Base-by-base conservation (phyloP, 2,888 invertebrate species). In the Acleris holmiana region DNA sequence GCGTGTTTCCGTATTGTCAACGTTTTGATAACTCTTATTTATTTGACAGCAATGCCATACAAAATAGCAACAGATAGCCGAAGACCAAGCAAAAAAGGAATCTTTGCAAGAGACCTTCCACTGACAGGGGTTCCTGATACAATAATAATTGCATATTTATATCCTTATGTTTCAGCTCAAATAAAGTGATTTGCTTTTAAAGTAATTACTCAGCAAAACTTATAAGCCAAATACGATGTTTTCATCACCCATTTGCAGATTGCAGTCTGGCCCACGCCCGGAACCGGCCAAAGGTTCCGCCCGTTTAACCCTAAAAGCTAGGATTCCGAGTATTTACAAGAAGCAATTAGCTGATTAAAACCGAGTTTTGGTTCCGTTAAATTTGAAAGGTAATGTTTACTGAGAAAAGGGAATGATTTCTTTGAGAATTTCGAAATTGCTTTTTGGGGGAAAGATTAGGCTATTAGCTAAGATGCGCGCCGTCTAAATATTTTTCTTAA, bases 261-360 rank as follows among this genome's bases (percentile, higher is more conserved):
- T 63, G 63, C 63, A 63, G 48, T 40, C 23, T 47, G 29, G 18
- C 15, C 1, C 10, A 10, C 47, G 47, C 47, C 40, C 54, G 54
- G 54, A 44, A 44, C 54, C 40, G 19, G 23, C 15, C 44, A 8
- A 23, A 23, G 18, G 21, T 19, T 41, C 19, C 8, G 29, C 46
- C 50, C 19, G 54, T 35, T 35, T 49, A 56, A 46, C 56, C 62
- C 62, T 40, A 29, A 63, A 46, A 18, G 56, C 51, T 35, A 47
- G 51, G 18, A 55, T 48, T 15, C 56, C 17, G 19, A 50, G 61
- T 41, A 23, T 19, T 54, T n/a, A 25, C 41, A 25, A 17, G 35
- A 40, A n/a, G 41, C 62, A 63, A 63, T 63, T 63, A 63, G 57
- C 51, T 35, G 57, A 63, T 63, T 57, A 57, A n/a, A 35, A 63